Percentiles rank a stretch among this genome's conserved stretches.
These are phyloP conservation scores for Cephus sareptanus DNA, from an alignment of 2,888 invertebrate genomes.

Conservation along the genomic window DNA sequence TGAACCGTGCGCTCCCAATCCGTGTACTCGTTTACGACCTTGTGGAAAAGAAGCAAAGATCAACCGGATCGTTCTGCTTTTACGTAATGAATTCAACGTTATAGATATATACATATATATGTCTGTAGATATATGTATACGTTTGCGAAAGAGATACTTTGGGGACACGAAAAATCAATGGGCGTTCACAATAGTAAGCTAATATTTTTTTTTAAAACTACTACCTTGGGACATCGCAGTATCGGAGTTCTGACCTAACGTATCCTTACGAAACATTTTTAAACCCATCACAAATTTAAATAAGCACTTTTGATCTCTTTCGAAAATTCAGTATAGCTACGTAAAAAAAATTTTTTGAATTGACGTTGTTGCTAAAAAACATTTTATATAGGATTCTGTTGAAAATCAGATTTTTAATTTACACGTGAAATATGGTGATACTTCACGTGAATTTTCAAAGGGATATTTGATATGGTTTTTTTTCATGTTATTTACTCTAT, in stretches of 20 bases:
- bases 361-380: neutral
- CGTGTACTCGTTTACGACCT: slow-evolving; percentile 91
- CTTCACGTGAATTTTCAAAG: neutral
- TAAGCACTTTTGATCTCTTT: neutral
- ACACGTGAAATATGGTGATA: neutral
- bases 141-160: no score
- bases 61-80: neutral
- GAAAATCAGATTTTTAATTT: neutral
- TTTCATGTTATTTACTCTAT: neutral
- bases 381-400: neutral
- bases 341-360: neutral
- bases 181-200: no score
- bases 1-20: slow-evolving; percentile 95
- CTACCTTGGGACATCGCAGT: no score
- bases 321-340: neutral
- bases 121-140: no score
- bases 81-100: neutral
- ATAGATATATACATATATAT: neutral
- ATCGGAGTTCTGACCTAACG: no score
- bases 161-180: no score
- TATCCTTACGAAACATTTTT: no score
- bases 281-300: no score
- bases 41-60: neutral
- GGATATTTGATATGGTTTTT: neutral
- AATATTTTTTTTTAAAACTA: no score